Conservation (phyloP, 1,140 invertebrate species). For the Euura saliciscinereae region DNA sequence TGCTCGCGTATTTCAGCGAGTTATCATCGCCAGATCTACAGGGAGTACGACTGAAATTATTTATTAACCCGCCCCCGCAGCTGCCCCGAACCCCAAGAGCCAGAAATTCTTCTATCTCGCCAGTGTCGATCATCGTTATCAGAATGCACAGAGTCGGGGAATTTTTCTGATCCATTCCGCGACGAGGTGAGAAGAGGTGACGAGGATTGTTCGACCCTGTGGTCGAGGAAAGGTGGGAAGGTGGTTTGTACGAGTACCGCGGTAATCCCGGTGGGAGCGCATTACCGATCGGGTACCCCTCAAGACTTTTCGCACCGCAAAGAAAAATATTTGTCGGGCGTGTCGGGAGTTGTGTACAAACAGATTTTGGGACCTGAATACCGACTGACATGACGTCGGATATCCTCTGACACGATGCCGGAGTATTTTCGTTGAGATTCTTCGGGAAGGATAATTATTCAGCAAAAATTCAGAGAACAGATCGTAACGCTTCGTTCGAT, state of each 20-base stretch:
- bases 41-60: constrained; percentile 59
- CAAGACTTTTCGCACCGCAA: constrained; percentile 42
- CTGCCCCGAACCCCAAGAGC: background rate
- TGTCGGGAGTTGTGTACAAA: constrained; percentile 55
- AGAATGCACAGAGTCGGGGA: too few relatives aligned
- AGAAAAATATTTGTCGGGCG: constrained; percentile 58
- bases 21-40: constrained; percentile 61
- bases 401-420: background rate
- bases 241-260: background rate
- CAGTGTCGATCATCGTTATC: too few relatives aligned
- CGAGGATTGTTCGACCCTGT: background rate
- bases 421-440: background rate
- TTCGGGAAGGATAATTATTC: too few relatives aligned
- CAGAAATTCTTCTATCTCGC: too few relatives aligned
- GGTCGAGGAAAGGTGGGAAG: background rate
- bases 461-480: background rate
- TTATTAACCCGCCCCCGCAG: constrained; percentile 50
- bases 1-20: constrained; percentile 51
- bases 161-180: constrained; percentile 9
- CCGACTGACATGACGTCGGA: background rate
- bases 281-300: constrained; percentile 42
- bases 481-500: background rate
- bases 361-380: constrained; percentile 40
- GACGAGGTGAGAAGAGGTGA: background rate
- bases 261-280: constrained; percentile 46